phyloP scores from a whole-genome alignment of 2,888 invertebrate species.

The Sphinx pinastri region DNA sequence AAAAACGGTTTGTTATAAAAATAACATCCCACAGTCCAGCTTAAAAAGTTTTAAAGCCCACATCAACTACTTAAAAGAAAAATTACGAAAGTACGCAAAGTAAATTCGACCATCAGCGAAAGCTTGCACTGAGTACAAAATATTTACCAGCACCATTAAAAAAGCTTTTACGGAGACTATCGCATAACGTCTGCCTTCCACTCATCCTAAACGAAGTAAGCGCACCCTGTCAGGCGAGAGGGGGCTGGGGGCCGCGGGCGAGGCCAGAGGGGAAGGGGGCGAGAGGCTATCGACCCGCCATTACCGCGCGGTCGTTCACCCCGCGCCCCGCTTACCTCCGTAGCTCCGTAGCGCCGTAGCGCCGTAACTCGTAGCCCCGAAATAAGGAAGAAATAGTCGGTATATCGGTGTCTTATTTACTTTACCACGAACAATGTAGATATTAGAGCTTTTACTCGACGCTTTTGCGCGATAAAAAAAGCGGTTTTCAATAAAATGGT shows the following conservation, averaged over 20 bases:
- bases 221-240: constrained; percentile 45
- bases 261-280: constrained; percentile 40
- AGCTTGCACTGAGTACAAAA: constrained; percentile 24
- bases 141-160: constrained; percentile 41
- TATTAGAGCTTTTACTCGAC: constrained; percentile 41
- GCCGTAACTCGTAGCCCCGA: constrained; percentile 47
- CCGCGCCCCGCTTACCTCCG: constrained; percentile 61
- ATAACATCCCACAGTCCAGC: too few species aligned
- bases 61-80: background rate
- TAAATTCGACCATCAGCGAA: constrained; percentile 23
- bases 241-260: constrained; percentile 38
- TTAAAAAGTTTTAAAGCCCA: background rate
- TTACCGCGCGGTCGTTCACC: constrained; percentile 73
- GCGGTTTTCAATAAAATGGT: constrained; percentile 38
- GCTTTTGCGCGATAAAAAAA: constrained; percentile 31
- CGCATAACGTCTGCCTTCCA: constrained; percentile 36
- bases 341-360: constrained; percentile 59
- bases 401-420: constrained; percentile 54
- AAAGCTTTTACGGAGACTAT: constrained; percentile 48
- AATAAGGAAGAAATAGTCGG: constrained; percentile 47
- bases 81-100: constrained; percentile 6
- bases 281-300: constrained; percentile 74
- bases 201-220: constrained; percentile 58
- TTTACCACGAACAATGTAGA: constrained; percentile 48
- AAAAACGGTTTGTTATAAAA: background rate